Base-by-base conservation (phyloP, 1,140 invertebrate genomes). In the Amphibalanus amphitrite region DNA sequence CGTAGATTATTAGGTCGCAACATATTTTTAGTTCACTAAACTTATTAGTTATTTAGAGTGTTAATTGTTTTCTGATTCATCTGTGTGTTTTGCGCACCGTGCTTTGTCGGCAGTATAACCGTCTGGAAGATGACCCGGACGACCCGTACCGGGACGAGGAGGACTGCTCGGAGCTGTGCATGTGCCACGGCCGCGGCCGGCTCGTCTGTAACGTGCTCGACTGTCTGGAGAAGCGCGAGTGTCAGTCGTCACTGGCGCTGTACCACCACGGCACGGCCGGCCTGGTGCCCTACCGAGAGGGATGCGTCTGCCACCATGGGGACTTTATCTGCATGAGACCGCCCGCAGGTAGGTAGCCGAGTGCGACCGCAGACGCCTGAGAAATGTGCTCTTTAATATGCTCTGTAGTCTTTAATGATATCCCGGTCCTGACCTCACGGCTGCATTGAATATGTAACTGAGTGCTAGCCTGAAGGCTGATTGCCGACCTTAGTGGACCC, bases 251-350 rank as follows among this genome's bases (percentile, higher is more conserved):
- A 74, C 75, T 73, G 25, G 91, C 90, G 38, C 90, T 90, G 79
- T 94, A 93, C 82, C 91, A 90, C 78, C 92, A 93, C 81, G 88
- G 89, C 28, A 89, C 90, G 6, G 90, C 92, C 15, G 88, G 90
- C 72, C 93, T 92, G 81, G 89, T 92, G 79, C 90, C 91, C 29
- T 90, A 89, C 78, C 83, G 91, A 23, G 91, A 91, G 25, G 86
- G 90, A 70, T 94, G 92, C 80, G 85, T 93, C 72, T 94, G 92
- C 81, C 93, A 93, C 81, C n/a, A 92, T 40, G 91, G 91, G 33
- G 86, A 87, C 73, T 93, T 94, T 80, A 92, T 93, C 80, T 93
- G 91, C 81, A 92, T 92, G 88, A 86, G 90, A 76, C 91, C 92
- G 71, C 86, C 87, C 10, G 47, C 47, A n/a, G n/a, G n/a, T n/a